These are phyloP conservation scores for Talpa occidentalis DNA, from an alignment of 2,113 vertebrate species.

Conservation along the genomic window DNA sequence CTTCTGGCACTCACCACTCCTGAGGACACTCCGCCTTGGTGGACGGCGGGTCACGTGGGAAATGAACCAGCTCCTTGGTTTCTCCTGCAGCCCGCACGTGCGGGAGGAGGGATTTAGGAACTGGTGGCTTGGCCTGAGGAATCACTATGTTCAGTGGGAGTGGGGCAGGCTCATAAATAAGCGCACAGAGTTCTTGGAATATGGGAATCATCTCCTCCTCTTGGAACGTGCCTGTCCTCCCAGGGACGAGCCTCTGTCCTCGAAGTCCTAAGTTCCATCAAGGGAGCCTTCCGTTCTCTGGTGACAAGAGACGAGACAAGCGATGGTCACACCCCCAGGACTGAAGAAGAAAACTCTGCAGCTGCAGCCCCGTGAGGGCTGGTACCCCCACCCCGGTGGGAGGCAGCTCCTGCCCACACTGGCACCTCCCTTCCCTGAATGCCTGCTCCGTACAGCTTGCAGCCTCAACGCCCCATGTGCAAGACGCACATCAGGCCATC, in stretches of 20 bases:
- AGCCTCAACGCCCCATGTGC: too few relatives aligned
- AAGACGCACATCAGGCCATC: fast-evolving
- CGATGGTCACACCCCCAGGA: not conserved
- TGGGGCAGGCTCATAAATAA: constrained; percentile 79
- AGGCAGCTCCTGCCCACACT: not conserved
- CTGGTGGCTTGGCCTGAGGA: constrained; percentile 70
- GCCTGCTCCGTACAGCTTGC: not conserved
- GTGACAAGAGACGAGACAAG: constrained; percentile 56
- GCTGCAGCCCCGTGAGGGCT: too few relatives aligned
- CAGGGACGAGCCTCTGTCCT: constrained; percentile 28
- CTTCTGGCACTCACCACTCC: constrained; percentile 66
- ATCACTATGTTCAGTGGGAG: constrained; percentile 71
- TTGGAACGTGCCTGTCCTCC: constrained; percentile 66
- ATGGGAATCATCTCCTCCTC: constrained; percentile 76
- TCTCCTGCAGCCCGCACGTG: constrained; percentile 55
- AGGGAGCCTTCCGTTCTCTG: constrained; percentile 86
- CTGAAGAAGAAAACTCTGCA: not conserved
- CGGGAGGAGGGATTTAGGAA: constrained; percentile 58
- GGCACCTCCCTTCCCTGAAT: not conserved
- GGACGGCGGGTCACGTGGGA: constrained; percentile 46
- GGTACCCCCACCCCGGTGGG: not conserved
- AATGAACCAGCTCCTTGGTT: constrained; percentile 49
- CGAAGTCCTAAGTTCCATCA: constrained; percentile 83
- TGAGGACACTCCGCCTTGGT: constrained; percentile 56
- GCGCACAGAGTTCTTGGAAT: constrained; percentile 79